Conservation (phyloP, 2,797 vertebrate species). For the Echeneis naucrates region DNA sequence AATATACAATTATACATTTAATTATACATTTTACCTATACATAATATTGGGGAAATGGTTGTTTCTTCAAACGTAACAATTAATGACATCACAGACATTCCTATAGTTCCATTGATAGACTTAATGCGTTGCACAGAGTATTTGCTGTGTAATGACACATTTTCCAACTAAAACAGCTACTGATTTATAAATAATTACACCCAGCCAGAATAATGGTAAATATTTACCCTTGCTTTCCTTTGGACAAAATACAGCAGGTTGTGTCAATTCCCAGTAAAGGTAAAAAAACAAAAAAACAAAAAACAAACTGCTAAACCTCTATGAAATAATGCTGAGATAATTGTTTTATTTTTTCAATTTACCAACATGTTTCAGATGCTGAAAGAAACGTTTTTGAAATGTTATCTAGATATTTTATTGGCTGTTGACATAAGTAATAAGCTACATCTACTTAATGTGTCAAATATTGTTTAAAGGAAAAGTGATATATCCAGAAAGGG, state of each 20-base stretch:
- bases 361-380: background rate
- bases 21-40: too few species aligned
- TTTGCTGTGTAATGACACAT: background rate
- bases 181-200: background rate
- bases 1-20: too few species aligned
- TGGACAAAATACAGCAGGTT: background rate
- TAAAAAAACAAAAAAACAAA: too few species aligned
- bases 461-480: background rate
- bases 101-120: background rate
- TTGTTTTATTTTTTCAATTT: background rate
- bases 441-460: background rate
- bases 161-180: background rate
- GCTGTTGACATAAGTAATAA: background rate
- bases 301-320: too few species aligned
- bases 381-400: background rate
- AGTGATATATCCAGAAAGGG: too few species aligned
- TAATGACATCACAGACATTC: background rate
- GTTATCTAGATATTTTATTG: background rate
- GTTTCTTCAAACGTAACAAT: background rate
- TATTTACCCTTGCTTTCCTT: background rate
- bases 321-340: background rate
- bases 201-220: background rate
- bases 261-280: background rate
- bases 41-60: background rate
- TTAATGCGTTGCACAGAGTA: background rate